These are phyloP conservation scores for Oophaga sylvatica DNA, from an alignment of 2,797 vertebrate genomes.

Conservation along the genomic window DNA sequence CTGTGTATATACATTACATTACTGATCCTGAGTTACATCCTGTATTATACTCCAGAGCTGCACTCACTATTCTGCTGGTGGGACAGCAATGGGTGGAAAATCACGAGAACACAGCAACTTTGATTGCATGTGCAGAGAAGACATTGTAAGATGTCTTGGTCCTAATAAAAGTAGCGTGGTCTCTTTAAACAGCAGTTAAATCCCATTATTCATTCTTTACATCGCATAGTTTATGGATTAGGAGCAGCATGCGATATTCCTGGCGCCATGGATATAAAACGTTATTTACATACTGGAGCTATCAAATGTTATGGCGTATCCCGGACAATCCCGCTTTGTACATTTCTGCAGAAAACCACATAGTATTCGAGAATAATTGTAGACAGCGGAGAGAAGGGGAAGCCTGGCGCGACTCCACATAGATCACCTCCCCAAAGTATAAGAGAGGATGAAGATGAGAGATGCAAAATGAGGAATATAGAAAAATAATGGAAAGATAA, in stretches of 20 bases:
- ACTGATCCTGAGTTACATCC: no score
- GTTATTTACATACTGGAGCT: constrained; percentile 12
- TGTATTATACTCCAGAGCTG: background rate
- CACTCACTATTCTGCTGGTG: background rate
- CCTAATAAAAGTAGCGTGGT: background rate
- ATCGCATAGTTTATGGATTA: background rate
- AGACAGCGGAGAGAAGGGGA: background rate
- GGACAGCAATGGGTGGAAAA: no score
- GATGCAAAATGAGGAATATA: background rate
- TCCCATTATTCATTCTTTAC: background rate
- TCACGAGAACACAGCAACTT: no score
- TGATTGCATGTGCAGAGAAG: no score
- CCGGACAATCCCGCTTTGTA: constrained; percentile 11
- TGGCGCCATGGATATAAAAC: constrained; percentile 31
- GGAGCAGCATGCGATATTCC: background rate
- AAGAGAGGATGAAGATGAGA: background rate
- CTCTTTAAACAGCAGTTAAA: background rate
- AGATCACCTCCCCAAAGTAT: background rate
- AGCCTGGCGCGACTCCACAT: background rate
- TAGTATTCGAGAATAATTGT: constrained; percentile 8
- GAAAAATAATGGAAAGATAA: no score
- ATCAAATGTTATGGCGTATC: constrained; percentile 10
- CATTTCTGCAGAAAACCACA: constrained; percentile 34
- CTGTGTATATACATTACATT: no score
- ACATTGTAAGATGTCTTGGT: no score